Base-by-base conservation (phyloP, 2,113 vertebrate species). In the Chaenocephalus aceratus region DNA sequence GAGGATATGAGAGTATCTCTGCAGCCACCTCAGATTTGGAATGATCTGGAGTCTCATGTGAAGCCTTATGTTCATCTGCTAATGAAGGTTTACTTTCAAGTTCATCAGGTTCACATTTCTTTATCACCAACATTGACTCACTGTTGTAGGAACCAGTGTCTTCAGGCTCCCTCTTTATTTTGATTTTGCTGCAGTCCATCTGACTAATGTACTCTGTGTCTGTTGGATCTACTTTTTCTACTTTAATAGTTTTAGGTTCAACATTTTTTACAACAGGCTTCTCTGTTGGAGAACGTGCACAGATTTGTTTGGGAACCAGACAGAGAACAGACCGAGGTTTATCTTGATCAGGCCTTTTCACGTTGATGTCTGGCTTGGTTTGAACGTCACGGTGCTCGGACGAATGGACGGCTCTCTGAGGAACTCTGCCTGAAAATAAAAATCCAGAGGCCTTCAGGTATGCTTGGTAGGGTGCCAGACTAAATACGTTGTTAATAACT, bases 401-500 rank as follows among this genome's bases (percentile, higher is more conserved):
- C 1, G 51, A 75, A 34, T 49, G 73, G 12, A 34, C 6, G 1
- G 59, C 30, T 75, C 30, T 86, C 44, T 48, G 72, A 68, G 70
- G 77, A 10, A 65, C 48, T 66, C 68, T 77, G 26, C 18, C 70
- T 30, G 78, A 30, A 59, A 75, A 70, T 44, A 91, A 60, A 59
- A 86, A 60, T 52, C 84, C 84, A 14, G 91, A 77, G 4, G 75
- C 87, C 68, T 96, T 94, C 57, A 97, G 82, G 83, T 96, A 96
- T 3, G 93, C 91, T 57, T 89, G 94, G 86, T 97, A 97, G 2
- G 96, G 96, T 0, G 98, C 98, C 91, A 99, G 88, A 86, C 97
- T 99, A 85, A 99, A 99, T 48, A 99, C 98, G 0, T 92, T 97
- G 85, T 97, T 95, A 62, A 99, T 99, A 41, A 99, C 89, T 0